Percentiles rank a stretch among this genome's conserved stretches.
Conservation (phyloP, 2,888 invertebrate genomes). For the Dynastes grantii region DNA sequence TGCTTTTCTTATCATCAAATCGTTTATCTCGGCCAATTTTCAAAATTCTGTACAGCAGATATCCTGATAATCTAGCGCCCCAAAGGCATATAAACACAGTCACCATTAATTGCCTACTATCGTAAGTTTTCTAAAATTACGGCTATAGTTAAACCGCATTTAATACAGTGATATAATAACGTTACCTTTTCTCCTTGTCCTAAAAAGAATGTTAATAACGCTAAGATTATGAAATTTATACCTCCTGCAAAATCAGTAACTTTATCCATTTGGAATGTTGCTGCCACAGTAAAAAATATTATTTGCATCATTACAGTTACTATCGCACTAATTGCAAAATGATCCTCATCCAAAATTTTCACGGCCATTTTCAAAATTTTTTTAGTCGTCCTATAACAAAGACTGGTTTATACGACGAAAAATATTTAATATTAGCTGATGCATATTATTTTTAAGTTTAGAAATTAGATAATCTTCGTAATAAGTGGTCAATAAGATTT, state of each 20-base stretch:
- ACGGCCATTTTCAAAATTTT: conserved; percentile 75
- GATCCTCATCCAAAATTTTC: conserved; percentile 84
- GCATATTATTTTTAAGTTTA: background rate
- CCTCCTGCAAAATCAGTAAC: conserved; percentile 95
- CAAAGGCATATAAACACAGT: conserved; percentile 90
- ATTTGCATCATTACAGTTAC: conserved; percentile 90
- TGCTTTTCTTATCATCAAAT: conserved; percentile 91
- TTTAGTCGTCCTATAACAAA: conserved; percentile 31
- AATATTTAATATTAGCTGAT: background rate
- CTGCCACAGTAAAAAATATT: conserved; percentile 89
- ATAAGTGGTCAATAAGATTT: background rate
- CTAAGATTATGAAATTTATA: conserved; percentile 92
- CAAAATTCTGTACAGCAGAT: conserved; percentile 90
- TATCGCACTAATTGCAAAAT: conserved; percentile 90
- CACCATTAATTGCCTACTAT: conserved; percentile 92
- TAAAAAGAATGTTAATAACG: conserved; percentile 88
- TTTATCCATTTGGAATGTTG: conserved; percentile 90
- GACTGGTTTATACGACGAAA: background rate
- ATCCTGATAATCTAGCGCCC: conserved; percentile 90
- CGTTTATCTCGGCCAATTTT: conserved; percentile 93
- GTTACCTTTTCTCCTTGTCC: conserved; percentile 84
- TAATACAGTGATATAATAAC: background rate
- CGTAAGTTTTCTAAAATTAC: conserved; percentile 77
- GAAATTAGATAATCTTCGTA: background rate
- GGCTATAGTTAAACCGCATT: background rate